phyloP scores from a whole-genome alignment of 2,888 invertebrate species.

The Acanthococcus lagerstroemiae region DNA sequence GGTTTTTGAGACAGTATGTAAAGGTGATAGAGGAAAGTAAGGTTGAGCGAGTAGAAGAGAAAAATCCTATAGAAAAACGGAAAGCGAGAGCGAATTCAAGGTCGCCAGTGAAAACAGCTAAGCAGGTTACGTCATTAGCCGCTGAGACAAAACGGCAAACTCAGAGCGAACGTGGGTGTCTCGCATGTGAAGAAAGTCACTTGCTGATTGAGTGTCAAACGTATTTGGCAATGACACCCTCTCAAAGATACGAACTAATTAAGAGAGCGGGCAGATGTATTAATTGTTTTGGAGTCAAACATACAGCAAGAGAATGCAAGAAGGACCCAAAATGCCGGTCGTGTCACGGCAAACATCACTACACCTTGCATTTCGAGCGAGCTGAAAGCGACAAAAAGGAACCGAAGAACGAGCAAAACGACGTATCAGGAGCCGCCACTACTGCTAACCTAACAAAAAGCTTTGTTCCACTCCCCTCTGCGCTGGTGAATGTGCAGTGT shows the following conservation, averaged over 20 bases:
- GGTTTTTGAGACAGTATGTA: not conserved
- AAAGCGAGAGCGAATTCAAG: not conserved
- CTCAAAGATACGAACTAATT: not conserved
- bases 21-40: not conserved
- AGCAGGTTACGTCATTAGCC: not conserved
- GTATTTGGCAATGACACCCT: not conserved
- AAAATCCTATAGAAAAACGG: not conserved
- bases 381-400: not conserved
- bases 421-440: not conserved
- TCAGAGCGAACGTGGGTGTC: not conserved
- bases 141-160: not conserved
- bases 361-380: not conserved
- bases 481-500: not conserved
- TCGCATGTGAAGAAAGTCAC: not conserved
- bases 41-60: not conserved
- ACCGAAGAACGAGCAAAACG: not conserved
- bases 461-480: not conserved
- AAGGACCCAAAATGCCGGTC: no score
- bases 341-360: not conserved
- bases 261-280: not conserved
- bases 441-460: not conserved
- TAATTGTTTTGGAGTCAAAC: not conserved
- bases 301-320: not conserved
- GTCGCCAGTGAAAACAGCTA: no score
- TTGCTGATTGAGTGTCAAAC: not conserved